These are phyloP conservation scores for Tricholauxania praeusta DNA, from an alignment of 2,888 invertebrate species.

Conservation along the genomic window DNA sequence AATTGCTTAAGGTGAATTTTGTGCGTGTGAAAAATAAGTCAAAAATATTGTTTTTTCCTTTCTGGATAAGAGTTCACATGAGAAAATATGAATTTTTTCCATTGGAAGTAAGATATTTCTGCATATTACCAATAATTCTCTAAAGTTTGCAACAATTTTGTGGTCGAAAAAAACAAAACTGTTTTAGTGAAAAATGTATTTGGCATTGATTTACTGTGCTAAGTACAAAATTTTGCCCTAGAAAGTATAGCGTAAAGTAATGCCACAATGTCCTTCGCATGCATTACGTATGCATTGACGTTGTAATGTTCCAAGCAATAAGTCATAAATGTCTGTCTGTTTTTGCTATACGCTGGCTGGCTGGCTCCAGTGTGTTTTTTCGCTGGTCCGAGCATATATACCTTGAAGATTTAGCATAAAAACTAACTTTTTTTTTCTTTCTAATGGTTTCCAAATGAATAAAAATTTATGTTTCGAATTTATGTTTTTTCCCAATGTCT, in stretches of 20 bases:
- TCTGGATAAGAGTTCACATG: not conserved
- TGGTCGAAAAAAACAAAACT: too few species aligned
- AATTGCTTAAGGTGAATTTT: not conserved
- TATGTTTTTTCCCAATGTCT: too few species aligned
- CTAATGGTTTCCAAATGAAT: not conserved
- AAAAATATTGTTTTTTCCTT: not conserved
- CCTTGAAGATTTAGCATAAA: not conserved
- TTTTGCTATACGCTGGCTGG: not conserved
- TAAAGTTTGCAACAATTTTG: too few species aligned
- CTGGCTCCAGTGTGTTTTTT: not conserved
- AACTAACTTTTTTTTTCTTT: not conserved
- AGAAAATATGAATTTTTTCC: not conserved
- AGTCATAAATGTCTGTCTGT: slow-evolving; percentile 33
- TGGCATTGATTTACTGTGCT: slow-evolving; percentile 9
- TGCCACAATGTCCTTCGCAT: slow-evolving; percentile 30
- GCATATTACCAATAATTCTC: too few species aligned
- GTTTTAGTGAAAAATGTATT: not conserved
- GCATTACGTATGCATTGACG: slow-evolving; percentile 33
- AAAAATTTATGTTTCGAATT: too few species aligned
- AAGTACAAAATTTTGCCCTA: slow-evolving; percentile 12
- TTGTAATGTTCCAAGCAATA: slow-evolving; percentile 34
- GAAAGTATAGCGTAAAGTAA: slow-evolving; percentile 22
- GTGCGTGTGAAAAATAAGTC: slow-evolving; percentile 2
- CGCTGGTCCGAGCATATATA: not conserved
- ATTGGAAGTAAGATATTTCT: too few species aligned